Conservation (phyloP, 2,113 vertebrate genomes). For the Mustelus asterias region DNA sequence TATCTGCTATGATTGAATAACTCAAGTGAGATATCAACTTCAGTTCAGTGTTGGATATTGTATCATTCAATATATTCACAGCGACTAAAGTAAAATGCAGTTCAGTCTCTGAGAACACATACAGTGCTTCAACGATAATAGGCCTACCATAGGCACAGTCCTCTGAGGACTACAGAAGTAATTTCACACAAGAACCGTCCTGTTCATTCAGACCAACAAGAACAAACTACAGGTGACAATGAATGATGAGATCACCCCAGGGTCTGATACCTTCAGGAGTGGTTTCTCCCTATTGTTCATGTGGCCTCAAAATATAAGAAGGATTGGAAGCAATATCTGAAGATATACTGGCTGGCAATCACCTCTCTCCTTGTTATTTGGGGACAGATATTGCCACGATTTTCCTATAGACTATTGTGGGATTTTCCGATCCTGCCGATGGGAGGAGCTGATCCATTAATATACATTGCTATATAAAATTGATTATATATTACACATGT, state of each 20-base stretch:
- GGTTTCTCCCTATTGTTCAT: neutral
- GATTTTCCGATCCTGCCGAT: too few relatives aligned
- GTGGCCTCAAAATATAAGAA: neutral
- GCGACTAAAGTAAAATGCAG: neutral
- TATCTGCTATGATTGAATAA: neutral
- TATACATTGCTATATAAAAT: neutral
- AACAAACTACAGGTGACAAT: neutral
- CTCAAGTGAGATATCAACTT: neutral
- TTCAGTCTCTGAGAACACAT: neutral
- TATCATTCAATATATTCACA: neutral
- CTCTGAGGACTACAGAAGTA: neutral
- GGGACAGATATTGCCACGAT: neutral
- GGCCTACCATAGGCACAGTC: neutral
- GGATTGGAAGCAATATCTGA: neutral
- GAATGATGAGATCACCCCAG: neutral
- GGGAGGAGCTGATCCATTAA: too few relatives aligned
- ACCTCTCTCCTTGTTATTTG: neutral
- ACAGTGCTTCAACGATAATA: neutral
- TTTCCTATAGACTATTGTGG: too few relatives aligned
- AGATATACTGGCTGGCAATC: neutral
- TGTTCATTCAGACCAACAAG: neutral
- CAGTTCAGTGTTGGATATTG: neutral
- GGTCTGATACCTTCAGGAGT: neutral
- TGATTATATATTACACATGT: neutral
- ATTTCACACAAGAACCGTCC: neutral